Conservation (phyloP, 2,888 invertebrate species). For the Drosophila cognata region DNA sequence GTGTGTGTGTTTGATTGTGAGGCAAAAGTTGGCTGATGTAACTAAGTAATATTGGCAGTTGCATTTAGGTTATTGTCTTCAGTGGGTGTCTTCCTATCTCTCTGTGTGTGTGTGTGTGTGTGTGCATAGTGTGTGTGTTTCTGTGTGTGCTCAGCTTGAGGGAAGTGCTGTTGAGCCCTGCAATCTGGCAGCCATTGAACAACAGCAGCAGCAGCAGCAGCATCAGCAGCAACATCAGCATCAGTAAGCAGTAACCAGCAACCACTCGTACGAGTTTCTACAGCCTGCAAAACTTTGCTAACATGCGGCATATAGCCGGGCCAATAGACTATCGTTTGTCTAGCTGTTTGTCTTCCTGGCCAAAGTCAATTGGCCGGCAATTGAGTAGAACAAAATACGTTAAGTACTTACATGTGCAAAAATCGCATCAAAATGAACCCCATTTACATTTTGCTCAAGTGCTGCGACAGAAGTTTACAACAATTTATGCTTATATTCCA, state of each 20-base stretch:
- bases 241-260: conserved; percentile 8
- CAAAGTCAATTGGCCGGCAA: conserved; percentile 61
- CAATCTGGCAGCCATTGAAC: conserved; percentile 62
- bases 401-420: conserved; percentile 44
- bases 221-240: conserved; percentile 8
- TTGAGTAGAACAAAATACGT: conserved; percentile 65
- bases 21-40: conserved; percentile 63
- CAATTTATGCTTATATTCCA: not conserved
- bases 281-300: conserved; percentile 32
- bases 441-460: conserved; percentile 52
- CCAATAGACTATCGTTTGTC: conserved; percentile 7
- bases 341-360: conserved; percentile 16
- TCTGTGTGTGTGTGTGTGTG: conserved; percentile 4
- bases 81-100: not conserved
- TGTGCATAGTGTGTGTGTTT: conserved; percentile 6
- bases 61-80: conserved; percentile 78
- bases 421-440: conserved; percentile 59
- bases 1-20: conserved; percentile 24
- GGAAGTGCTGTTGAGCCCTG: conserved; percentile 51
- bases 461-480: conserved; percentile 43
- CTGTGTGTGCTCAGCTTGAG: conserved; percentile 25
- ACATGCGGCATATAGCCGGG: conserved; percentile 31
- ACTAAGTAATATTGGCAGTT: conserved; percentile 79
- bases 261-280: conserved; percentile 36
- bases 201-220: not conserved